A percentile compares a stretch with the other conserved stretches of the same genome.
Conservation (phyloP, 2,888 invertebrate species). For the Eristalis tenax region DNA sequence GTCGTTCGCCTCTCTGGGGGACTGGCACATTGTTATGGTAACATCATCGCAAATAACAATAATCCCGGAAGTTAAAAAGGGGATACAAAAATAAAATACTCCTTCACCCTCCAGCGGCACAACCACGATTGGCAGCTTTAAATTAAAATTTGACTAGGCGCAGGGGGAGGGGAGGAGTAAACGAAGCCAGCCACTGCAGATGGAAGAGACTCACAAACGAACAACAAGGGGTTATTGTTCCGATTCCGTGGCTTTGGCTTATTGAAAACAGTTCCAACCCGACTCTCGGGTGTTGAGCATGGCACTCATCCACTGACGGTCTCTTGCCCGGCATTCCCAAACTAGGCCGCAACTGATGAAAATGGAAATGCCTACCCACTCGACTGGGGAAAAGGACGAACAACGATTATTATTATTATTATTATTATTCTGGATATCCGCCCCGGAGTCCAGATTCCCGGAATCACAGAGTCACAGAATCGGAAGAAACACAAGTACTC, state of each 20-base stretch:
- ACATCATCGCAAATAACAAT: conserved; percentile 17
- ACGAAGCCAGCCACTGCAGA: neutral
- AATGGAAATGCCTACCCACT: conserved; percentile 46
- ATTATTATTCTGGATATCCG: conserved; percentile 50
- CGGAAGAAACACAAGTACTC: conserved; percentile 29
- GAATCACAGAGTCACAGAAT: conserved; percentile 2
- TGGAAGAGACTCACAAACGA: conserved; percentile 2
- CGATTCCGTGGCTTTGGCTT: conserved; percentile 46
- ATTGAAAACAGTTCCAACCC: conserved; percentile 41
- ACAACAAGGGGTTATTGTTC: conserved; percentile 54
- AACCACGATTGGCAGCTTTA: conserved; percentile 46
- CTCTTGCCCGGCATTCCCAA: conserved; percentile 12
- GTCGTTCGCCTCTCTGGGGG: neutral
- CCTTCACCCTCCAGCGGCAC: neutral
- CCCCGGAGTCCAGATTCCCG: neutral
- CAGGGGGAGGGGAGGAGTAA: neutral
- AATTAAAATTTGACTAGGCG: conserved; percentile 55
- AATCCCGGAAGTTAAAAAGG: conserved; percentile 22
- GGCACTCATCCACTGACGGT: neutral
- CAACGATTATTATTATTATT: conserved; percentile 19
- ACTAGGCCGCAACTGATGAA: conserved; percentile 51
- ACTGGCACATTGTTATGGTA: neutral
- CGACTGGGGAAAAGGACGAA: conserved; percentile 14
- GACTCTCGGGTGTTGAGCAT: neutral
- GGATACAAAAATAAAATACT: conserved; percentile 8